phyloP scores from a whole-genome alignment of 2,113 vertebrate species.

The Tinamus guttatus region DNA sequence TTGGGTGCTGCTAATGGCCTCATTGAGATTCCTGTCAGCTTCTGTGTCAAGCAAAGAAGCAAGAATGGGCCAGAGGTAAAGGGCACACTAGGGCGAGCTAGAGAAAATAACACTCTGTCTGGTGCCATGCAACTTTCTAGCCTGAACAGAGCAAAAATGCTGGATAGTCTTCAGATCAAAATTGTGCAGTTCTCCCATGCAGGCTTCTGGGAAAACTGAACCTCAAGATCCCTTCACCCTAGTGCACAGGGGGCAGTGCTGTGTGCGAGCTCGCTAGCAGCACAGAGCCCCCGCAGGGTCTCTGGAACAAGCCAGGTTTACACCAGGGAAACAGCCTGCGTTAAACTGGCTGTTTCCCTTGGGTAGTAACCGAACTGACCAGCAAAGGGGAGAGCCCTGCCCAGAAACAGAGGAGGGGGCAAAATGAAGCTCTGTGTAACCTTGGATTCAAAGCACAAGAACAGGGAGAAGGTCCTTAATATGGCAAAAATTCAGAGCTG shows the following conservation, averaged over 20 bases:
- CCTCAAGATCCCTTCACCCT: accelerated
- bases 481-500: not conserved
- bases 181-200: not conserved
- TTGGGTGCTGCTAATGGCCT: not conserved
- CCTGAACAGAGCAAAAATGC: not conserved
- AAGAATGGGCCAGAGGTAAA: not conserved
- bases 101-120: not conserved
- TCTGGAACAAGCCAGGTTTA: not conserved
- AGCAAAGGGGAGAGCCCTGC: not conserved
- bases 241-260: accelerated
- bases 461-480: accelerated
- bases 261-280: not conserved
- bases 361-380: not conserved
- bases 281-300: accelerated
- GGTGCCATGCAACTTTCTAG: not conserved
- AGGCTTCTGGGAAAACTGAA: accelerated
- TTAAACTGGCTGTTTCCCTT: not conserved
- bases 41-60: not conserved
- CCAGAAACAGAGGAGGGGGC: not conserved
- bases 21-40: accelerated
- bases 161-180: not conserved
- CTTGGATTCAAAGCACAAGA: not conserved
- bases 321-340: not conserved
- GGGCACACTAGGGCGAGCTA: not conserved
- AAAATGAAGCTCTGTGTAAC: not conserved